Evolutionary conservation across 2,888 invertebrate species (phyloP).

Genomic region (Drosophila greeni): DNA sequence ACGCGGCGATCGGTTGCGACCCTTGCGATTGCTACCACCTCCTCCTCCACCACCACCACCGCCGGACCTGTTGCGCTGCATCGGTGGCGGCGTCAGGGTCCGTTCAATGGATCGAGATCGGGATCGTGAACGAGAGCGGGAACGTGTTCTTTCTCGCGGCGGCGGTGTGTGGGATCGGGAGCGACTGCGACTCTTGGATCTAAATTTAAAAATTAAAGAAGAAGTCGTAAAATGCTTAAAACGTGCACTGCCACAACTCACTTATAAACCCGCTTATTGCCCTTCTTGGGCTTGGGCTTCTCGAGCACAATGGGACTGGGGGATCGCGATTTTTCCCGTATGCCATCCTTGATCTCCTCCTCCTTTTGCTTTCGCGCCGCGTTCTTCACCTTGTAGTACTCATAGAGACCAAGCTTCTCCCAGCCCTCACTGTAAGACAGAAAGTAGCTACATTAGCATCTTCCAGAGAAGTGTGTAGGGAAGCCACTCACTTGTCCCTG

Average conservation of each 20-base stretch:
- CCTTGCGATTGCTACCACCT: conserved; percentile 75
- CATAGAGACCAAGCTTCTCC: conserved; percentile 98
- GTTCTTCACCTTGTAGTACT: conserved; percentile 98
- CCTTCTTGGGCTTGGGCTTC: conserved; percentile 81
- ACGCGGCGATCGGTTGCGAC: conserved; percentile 79
- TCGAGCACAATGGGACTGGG: conserved; percentile 88
- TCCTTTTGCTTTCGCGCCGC: conserved; percentile 92
- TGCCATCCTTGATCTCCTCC: conserved; percentile 87
- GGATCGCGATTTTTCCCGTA: conserved; percentile 86
- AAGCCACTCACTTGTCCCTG: conserved; percentile 86
- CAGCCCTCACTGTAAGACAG: conserved; percentile 89
- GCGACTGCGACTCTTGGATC: conserved; percentile 80
- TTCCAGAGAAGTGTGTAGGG: background rate
- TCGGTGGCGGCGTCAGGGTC: conserved; percentile 51
- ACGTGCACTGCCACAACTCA: conserved; percentile 56
- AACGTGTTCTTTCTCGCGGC: conserved; percentile 79
- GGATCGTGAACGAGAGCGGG: conserved; percentile 78
- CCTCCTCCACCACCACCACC: conserved; percentile 41
- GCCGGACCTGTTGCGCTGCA: conserved; percentile 41
- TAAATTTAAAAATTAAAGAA: conserved; percentile 44
- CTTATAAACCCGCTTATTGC: conserved; percentile 84
- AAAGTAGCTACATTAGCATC: background rate
- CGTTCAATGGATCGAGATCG: conserved; percentile 79
- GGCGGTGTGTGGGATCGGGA: conserved; percentile 81
- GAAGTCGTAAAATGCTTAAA: background rate